These are phyloP conservation scores for Spea hammondii DNA, from an alignment of 2,797 vertebrate genomes.

Conservation along the genomic window DNA sequence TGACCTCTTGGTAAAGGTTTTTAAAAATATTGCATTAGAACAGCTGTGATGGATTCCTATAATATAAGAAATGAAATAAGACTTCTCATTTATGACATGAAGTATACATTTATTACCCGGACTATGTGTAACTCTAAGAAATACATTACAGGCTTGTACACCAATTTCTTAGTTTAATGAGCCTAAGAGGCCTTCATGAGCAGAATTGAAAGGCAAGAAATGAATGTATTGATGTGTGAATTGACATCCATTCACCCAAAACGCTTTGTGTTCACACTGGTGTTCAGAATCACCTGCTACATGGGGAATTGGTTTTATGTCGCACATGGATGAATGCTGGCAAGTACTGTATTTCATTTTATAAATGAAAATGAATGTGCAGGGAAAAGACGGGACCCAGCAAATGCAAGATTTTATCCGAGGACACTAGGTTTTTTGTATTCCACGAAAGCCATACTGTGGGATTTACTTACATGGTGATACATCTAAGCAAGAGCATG, in stretches of 20 bases:
- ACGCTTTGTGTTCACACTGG: conserved; percentile 26
- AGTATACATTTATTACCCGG: conserved; percentile 29
- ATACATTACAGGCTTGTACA: conserved; percentile 21
- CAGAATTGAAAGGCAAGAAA: conserved; percentile 43
- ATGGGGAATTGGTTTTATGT: conserved; percentile 48
- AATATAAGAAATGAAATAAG: neutral
- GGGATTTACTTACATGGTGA: neutral
- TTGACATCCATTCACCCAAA: conserved; percentile 45
- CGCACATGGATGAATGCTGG: conserved; percentile 31
- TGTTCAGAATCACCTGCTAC: conserved; percentile 45
- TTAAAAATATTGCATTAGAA: conserved; percentile 13
- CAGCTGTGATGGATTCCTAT: neutral
- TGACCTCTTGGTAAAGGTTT: neutral
- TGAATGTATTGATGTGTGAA: conserved; percentile 41
- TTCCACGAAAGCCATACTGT: neutral
- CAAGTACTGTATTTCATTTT: conserved; percentile 34
- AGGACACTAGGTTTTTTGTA: neutral
- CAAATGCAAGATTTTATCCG: neutral
- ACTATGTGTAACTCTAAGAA: conserved; percentile 7
- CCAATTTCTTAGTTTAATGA: conserved; percentile 46
- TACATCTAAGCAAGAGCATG: neutral
- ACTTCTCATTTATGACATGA: conserved; percentile 12
- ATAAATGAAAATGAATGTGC: conserved; percentile 42
- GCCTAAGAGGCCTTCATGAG: conserved; percentile 29
- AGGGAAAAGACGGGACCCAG: conserved; percentile 8